Evolutionary conservation across 2,888 invertebrate genomes (phyloP).

Genomic region (Lydus trimaculatus): DNA sequence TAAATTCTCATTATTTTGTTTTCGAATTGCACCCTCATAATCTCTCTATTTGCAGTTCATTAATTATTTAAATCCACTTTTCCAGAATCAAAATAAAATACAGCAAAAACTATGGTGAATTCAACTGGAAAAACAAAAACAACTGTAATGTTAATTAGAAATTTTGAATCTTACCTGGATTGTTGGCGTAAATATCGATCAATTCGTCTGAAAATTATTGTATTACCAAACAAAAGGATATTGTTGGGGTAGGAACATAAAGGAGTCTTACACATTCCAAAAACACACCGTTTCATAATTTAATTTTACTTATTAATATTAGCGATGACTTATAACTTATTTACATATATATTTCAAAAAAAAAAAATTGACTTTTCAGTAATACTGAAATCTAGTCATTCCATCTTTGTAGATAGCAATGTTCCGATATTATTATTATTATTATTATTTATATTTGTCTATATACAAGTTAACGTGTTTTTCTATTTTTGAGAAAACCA

Average conservation of each 20-base stretch:
- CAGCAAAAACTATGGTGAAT: not conserved
- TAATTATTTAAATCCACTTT: not conserved
- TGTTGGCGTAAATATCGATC: not conserved
- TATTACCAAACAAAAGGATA: not conserved
- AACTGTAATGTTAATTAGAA: not conserved
- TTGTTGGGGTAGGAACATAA: constrained; percentile 5
- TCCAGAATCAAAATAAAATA: not conserved
- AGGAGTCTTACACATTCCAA: constrained; percentile 56
- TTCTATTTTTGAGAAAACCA: not conserved
- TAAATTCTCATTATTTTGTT: not conserved
- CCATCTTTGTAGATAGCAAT: constrained; percentile 47
- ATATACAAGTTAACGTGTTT: constrained; percentile 35
- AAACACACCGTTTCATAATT: constrained; percentile 57
- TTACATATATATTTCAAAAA: constrained; percentile 55
- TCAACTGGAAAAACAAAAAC: not conserved
- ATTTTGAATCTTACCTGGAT: not conserved
- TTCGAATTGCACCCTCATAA: not conserved
- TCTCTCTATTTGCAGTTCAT: not conserved
- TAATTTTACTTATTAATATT: constrained; percentile 55
- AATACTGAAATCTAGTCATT: constrained; percentile 55
- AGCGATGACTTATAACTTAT: constrained; percentile 59
- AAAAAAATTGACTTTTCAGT: constrained; percentile 59
- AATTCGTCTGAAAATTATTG: not conserved
- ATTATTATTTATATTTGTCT: constrained; percentile 22
- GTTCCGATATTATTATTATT: constrained; percentile 35